Evolutionary conservation across 2,797 vertebrate species (phyloP).

Genomic region (Eptatretus atami): DNA sequence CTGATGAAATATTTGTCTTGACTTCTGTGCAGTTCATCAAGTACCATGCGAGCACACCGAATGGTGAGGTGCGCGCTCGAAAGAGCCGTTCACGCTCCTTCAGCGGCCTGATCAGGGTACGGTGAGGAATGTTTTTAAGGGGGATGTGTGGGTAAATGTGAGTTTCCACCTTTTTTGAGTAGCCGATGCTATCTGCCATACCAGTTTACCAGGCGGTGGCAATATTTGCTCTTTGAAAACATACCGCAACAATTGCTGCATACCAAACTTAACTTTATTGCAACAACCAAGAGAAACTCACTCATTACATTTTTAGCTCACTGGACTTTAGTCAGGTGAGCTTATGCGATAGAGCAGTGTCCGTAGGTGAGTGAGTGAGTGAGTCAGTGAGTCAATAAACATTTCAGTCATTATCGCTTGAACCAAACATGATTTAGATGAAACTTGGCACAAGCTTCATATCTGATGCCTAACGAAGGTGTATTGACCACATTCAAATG

Average conservation of each 20-base stretch:
- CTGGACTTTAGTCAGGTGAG: no score
- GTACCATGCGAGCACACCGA: slow-evolving; percentile 23
- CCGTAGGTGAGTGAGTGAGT: no score
- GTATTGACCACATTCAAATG: no score
- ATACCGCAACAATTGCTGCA: slow-evolving; percentile 11
- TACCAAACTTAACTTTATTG: not conserved
- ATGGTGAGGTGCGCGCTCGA: slow-evolving; percentile 18
- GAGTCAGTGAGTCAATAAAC: no score
- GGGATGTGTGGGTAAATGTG: not conserved
- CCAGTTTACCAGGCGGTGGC: slow-evolving; percentile 7
- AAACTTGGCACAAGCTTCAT: no score
- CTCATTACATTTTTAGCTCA: no score
- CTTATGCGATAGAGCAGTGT: no score
- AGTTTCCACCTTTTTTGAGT: slow-evolving; percentile 1
- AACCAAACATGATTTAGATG: no score
- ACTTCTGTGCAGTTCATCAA: slow-evolving; percentile 33
- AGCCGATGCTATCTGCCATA: slow-evolving; percentile 3
- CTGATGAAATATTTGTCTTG: slow-evolving; percentile 1
- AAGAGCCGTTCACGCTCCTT: slow-evolving; percentile 49
- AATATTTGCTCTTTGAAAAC: not conserved
- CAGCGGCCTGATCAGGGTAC: slow-evolving; percentile 59
- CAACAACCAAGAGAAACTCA: not conserved
- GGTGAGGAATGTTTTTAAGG: slow-evolving; percentile 6
- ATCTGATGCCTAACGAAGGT: no score
- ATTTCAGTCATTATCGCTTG: no score